phyloP scores from a whole-genome alignment of 2,797 vertebrate species.

The Bryconaethiops microstoma region DNA sequence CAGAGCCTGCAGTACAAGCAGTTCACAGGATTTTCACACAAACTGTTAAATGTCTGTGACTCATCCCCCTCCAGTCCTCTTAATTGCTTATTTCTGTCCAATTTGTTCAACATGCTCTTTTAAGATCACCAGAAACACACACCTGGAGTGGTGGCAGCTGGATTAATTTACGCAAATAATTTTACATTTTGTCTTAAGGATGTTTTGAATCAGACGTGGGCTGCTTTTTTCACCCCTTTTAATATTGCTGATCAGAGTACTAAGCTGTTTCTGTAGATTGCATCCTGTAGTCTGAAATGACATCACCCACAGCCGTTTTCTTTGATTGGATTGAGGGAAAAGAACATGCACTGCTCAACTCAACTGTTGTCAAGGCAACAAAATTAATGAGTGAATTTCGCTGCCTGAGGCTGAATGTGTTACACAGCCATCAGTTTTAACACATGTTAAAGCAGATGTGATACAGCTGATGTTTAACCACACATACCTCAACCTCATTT shows the following conservation, averaged over 20 bases:
- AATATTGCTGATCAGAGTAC: conserved; percentile 28
- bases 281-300: conserved; percentile 36
- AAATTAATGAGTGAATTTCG: conserved; percentile 38
- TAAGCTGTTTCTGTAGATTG: conserved; percentile 36
- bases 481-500: not conserved
- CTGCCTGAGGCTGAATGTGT: conserved; percentile 17
- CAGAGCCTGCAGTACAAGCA: conserved; percentile 9
- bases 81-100: conserved; percentile 25
- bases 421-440: not conserved
- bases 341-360: conserved; percentile 36
- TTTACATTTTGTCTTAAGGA: not conserved
- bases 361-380: conserved; percentile 54
- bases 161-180: conserved; percentile 5
- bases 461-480: not conserved
- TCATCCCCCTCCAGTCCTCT: conserved; percentile 26
- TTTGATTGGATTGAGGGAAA: conserved; percentile 46
- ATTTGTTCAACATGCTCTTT: conserved; percentile 25
- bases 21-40: conserved; percentile 20
- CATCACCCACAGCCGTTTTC: conserved; percentile 26
- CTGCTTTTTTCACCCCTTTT: conserved; percentile 25
- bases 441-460: conserved; percentile 5
- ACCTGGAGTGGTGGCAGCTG: not conserved
- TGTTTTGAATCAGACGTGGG: not conserved
- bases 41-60: conserved; percentile 7
- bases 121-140: not conserved